A percentile compares a stretch with the other conserved stretches of the same genome.
These are phyloP conservation scores for Erannis defoliaria DNA, from an alignment of 2,888 invertebrate species.

Conservation along the genomic window DNA sequence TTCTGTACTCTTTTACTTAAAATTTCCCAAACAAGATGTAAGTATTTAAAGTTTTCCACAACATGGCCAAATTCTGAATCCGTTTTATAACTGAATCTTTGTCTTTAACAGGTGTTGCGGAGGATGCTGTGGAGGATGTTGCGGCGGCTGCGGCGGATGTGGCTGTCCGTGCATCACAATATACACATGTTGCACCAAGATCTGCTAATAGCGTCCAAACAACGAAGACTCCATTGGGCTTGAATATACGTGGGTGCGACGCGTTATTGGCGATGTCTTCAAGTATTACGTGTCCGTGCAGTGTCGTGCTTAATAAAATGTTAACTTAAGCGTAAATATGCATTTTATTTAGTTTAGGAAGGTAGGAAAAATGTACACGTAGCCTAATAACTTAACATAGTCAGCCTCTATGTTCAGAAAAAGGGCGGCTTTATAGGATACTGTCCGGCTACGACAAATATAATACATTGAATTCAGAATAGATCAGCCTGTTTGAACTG, in stretches of 20 bases:
- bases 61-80: not conserved
- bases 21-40: conserved; percentile 9
- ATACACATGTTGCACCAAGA: conserved; percentile 81
- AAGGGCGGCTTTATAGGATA: conserved; percentile 9
- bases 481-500: conserved; percentile 50
- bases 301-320: conserved; percentile 5
- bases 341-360: not conserved
- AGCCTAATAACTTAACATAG: conserved; percentile 1
- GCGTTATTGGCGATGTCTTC: not conserved
- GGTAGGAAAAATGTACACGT: not conserved
- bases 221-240: not conserved
- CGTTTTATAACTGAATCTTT: not conserved
- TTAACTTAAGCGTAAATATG: conserved; percentile 3
- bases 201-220: conserved; percentile 58
- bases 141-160: conserved; percentile 58
- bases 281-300: conserved; percentile 2
- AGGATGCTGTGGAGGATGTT: conserved; percentile 54
- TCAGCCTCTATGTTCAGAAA: not conserved
- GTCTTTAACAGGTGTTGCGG: conserved; percentile 49
- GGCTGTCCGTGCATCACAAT: conserved; percentile 70
- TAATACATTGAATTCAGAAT: not conserved
- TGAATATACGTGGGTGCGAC: not conserved
- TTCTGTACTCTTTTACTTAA: not conserved
- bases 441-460: not conserved
- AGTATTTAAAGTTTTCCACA: not conserved